Evolutionary conservation across 2,113 vertebrate species (phyloP), one percentile per base, ranked within the genome.

Genomic region (Entomyzon cyanotis): DNA sequence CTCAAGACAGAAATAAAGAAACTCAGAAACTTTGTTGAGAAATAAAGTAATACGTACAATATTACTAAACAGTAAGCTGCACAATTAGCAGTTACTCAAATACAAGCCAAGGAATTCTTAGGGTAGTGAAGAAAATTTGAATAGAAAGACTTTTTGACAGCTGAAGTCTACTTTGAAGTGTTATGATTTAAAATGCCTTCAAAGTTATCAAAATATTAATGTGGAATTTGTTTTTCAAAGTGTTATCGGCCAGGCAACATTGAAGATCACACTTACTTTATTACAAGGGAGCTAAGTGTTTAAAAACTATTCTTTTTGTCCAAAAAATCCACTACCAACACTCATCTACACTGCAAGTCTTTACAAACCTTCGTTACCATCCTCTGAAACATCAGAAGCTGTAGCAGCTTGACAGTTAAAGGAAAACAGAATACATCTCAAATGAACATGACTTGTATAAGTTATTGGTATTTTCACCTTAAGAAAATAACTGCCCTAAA

Each of bases 321-420:
- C 33, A 39, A 33, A 63, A 74, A 83, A 91, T 73, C 84, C 65
- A 93, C 89, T 84, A 91, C 71, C 31, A 87, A 76, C 65, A 93
- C 71, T 93, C 63, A 67, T 80, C 82, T 94, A 87, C 87, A 85
- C 76, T 62, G 81, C 88, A 94, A 92, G 16, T n/a, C 74, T 78
- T 86, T 93, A 97, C 97, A 97, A 83, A 97, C 95, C 96, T 97
- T 90, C 78, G 0, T 84, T 96, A 92, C 89, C 24, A 83, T 97
- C 95, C 93, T 94, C 91, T 92, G 95, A 91, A 95, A 95, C 91
- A 91, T 91, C 97, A 94, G 91, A 92, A 96, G 58, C 53, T 93
- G 95, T 91, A 94, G 94, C 93, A 89, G 95, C 94, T 97, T 95
- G 87, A 50, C 90, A 58, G 68, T 96, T 86, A 88, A 96, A 97